Percentiles rank a stretch among this genome's conserved stretches.
These are phyloP conservation scores for Tridacna crocea DNA, from an alignment of 2,888 invertebrate genomes.

Conservation along the genomic window DNA sequence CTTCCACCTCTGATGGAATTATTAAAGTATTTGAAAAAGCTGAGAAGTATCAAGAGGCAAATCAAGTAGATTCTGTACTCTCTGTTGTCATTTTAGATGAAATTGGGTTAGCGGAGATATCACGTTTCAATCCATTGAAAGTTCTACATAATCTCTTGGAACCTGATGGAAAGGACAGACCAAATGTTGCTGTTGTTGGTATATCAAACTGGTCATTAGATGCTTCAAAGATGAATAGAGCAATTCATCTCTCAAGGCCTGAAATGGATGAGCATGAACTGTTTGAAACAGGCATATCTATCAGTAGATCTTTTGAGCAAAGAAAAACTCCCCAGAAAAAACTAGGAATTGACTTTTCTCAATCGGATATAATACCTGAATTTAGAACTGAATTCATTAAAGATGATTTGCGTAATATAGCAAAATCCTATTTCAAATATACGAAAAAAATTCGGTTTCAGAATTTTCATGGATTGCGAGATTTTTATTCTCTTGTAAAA, in stretches of 20 bases:
- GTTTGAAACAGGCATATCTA: conserved; percentile 65
- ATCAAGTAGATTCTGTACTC: conserved; percentile 57
- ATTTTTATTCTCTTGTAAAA: conserved; percentile 64
- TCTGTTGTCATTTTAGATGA: conserved; percentile 77
- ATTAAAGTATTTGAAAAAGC: conserved; percentile 74
- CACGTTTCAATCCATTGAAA: conserved; percentile 74
- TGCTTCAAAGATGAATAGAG: conserved; percentile 79
- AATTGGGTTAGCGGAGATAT: conserved; percentile 75
- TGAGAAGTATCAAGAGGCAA: conserved; percentile 63
- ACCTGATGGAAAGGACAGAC: conserved; percentile 59
- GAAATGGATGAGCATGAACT: conserved; percentile 71
- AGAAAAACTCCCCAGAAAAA: not conserved
- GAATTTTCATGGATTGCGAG: conserved; percentile 68
- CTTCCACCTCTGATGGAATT: conserved; percentile 75
- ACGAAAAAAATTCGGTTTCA: conserved; percentile 43
- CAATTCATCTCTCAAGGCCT: conserved; percentile 72
- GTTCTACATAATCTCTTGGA: conserved; percentile 73
- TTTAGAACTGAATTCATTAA: conserved; percentile 15
- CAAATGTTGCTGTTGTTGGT: conserved; percentile 74
- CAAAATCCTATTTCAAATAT: conserved; percentile 41
- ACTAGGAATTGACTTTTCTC: not conserved
- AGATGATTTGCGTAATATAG: conserved; percentile 41
- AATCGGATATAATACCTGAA: not conserved
- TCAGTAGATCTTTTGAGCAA: conserved; percentile 55
- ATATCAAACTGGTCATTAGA: conserved; percentile 76